phyloP scores from a whole-genome alignment of 2,888 invertebrate species.

The Protophormia terraenovae region DNA sequence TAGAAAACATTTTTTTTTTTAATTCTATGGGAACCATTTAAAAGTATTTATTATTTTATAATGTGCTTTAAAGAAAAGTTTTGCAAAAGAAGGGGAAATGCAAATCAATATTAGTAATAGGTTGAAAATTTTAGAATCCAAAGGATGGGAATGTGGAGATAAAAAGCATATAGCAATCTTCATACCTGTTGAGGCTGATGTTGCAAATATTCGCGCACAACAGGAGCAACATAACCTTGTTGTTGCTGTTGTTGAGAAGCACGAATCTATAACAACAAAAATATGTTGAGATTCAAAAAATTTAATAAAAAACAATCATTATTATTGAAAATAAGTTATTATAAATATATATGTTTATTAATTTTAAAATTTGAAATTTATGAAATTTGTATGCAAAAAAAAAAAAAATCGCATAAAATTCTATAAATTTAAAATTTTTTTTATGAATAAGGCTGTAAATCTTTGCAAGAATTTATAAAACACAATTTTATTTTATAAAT shows the following conservation, averaged over 20 bases:
- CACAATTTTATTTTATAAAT: neutral
- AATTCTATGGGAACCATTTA: too few species aligned
- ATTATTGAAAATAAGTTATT: too few species aligned
- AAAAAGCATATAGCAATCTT: slow-evolving; percentile 17
- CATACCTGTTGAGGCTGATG: slow-evolving; percentile 78
- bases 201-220: slow-evolving; percentile 79
- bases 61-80: too few species aligned
- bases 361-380: too few species aligned
- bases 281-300: neutral
- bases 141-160: neutral
- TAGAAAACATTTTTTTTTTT: too few species aligned
- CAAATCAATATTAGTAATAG: too few species aligned
- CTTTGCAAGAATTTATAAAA: neutral
- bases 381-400: neutral
- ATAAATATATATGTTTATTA: too few species aligned
- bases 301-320: too few species aligned
- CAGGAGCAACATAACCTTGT: slow-evolving; percentile 79
- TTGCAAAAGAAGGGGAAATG: too few species aligned
- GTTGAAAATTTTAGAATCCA: neutral
- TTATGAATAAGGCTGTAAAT: neutral
- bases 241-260: slow-evolving; percentile 76
- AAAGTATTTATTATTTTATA: too few species aligned
- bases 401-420: neutral
- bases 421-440: neutral
- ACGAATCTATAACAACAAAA: slow-evolving; percentile 73